Conservation (phyloP, 2,113 vertebrate genomes). For the Tetrao urogallus region DNA sequence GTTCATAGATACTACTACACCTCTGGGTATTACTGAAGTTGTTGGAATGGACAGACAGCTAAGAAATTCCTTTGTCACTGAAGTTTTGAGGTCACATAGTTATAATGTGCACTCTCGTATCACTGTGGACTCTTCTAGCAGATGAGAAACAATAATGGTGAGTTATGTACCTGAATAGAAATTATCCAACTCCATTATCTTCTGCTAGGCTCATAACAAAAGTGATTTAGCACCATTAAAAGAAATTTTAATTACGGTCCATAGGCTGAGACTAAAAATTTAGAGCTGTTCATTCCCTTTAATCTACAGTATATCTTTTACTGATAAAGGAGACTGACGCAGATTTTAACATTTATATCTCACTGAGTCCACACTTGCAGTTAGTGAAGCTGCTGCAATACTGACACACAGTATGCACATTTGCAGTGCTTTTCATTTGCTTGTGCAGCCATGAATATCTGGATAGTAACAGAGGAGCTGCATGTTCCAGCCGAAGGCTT, state of each 20-base stretch:
- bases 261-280: neutral
- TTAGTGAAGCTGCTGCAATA: neutral
- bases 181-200: neutral
- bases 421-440: neutral
- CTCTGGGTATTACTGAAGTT: neutral
- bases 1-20: neutral
- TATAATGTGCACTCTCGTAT: neutral
- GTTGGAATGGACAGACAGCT: neutral
- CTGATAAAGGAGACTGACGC: neutral
- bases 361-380: neutral
- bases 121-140: neutral
- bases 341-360: neutral
- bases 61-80: neutral
- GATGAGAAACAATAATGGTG: neutral
- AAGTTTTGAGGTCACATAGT: neutral
- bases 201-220: neutral
- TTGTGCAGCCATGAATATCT: neutral
- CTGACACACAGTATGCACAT: accelerated
- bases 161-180: neutral
- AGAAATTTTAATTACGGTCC: conserved; percentile 1
- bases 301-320: neutral
- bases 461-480: neutral
- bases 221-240: conserved; percentile 24
- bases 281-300: neutral
- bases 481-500: accelerated